A percentile compares a stretch with the other conserved stretches of the same genome.
These are phyloP conservation scores for Dasysyrphus tricinctus DNA, from an alignment of 2,888 invertebrate species.

Conservation along the genomic window DNA sequence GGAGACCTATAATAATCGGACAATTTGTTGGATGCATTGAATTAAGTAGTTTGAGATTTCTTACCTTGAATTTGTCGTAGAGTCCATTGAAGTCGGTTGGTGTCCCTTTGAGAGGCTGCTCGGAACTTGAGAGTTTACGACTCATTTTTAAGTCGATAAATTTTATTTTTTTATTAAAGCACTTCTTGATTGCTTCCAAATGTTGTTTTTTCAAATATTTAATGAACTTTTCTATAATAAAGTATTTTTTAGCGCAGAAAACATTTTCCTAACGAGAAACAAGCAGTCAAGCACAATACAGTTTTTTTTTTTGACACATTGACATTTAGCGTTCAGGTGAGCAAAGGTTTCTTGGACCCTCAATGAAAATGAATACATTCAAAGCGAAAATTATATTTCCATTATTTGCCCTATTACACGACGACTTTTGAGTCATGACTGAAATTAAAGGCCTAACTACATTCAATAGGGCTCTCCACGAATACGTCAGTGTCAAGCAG, in stretches of 20 bases:
- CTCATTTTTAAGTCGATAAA: slow-evolving; percentile 27
- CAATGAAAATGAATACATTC: not conserved
- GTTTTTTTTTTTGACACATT: not conserved
- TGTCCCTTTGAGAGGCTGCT: slow-evolving; percentile 46
- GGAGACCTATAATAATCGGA: slow-evolving; percentile 77
- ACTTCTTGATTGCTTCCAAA: not conserved
- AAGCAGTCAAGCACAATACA: not conserved
- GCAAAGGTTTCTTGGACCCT: too few relatives aligned
- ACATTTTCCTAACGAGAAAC: not conserved
- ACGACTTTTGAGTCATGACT: too few relatives aligned
- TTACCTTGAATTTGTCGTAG: slow-evolving; percentile 69
- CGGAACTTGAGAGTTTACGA: slow-evolving; percentile 58
- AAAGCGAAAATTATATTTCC: too few relatives aligned
- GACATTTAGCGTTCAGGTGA: slow-evolving; percentile 18
- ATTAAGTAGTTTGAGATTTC: not conserved
- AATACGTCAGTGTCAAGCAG: too few relatives aligned
- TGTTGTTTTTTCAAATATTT: not conserved
- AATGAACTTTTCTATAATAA: not conserved
- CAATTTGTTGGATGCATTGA: not conserved
- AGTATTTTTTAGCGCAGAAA: not conserved
- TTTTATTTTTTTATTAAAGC: not conserved
- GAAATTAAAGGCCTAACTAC: too few relatives aligned
- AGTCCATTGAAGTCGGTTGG: slow-evolving; percentile 70
- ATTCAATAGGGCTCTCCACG: too few relatives aligned
- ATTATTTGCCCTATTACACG: too few relatives aligned